phyloP scores from a whole-genome alignment of 2,113 vertebrate genomes.

The Siphamia tubifer region DNA sequence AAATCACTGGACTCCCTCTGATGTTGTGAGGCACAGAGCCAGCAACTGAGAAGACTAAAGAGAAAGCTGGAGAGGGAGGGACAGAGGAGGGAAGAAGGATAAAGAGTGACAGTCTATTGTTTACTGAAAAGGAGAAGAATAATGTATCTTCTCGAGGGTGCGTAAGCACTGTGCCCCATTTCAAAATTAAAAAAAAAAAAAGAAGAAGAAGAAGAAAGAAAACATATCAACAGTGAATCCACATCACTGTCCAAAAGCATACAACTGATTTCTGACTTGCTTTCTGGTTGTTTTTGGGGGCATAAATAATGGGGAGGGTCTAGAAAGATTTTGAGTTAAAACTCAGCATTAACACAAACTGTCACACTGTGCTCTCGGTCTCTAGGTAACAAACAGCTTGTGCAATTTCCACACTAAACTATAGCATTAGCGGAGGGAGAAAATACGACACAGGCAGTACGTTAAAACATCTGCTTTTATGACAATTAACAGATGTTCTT shows the following conservation, averaged over 20 bases:
- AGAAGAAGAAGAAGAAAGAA: conserved; percentile 3
- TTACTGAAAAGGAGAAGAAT: conserved; percentile 71
- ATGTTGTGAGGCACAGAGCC: conserved; percentile 83
- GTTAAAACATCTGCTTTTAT: conserved; percentile 21
- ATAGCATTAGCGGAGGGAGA: neutral
- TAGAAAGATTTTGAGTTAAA: conserved; percentile 16
- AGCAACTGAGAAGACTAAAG: conserved; percentile 75
- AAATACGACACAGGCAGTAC: neutral
- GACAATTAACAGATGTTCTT: neutral
- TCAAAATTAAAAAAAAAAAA: too few species aligned
- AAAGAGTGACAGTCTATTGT: conserved; percentile 76
- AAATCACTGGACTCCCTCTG: conserved; percentile 87
- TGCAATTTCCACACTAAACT: conserved; percentile 23
- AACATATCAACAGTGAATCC: conserved; percentile 44
- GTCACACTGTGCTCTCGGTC: conserved; percentile 3
- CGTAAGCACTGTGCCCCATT: conserved; percentile 46
- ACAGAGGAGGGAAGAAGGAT: conserved; percentile 59
- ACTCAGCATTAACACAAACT: conserved; percentile 7
- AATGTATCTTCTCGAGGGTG: conserved; percentile 73
- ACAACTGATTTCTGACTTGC: conserved; percentile 23
- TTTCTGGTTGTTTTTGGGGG: neutral
- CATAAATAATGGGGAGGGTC: conserved; percentile 1
- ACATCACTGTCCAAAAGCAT: neutral
- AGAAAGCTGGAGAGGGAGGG: conserved; percentile 62
- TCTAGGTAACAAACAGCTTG: conserved; percentile 10